phyloP scores from a whole-genome alignment of 2,888 invertebrate species.

The Volucella inflata region DNA sequence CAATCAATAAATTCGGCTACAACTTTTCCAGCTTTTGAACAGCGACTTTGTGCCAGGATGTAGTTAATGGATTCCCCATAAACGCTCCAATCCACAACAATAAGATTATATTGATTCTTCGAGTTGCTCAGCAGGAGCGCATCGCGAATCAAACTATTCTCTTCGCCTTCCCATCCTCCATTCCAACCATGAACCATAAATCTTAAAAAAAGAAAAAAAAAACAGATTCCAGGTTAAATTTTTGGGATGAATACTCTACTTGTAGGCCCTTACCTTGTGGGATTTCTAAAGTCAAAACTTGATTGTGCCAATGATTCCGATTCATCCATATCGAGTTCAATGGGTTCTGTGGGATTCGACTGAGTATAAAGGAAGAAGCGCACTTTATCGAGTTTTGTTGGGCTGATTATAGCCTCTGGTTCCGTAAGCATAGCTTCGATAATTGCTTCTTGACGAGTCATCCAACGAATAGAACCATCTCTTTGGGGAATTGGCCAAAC shows the following conservation, averaged over 20 bases:
- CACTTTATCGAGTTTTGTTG: conserved; percentile 27
- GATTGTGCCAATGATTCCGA: conserved; percentile 22
- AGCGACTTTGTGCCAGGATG: conserved; percentile 83
- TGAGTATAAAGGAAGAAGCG: conserved; percentile 56
- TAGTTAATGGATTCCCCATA: conserved; percentile 84
- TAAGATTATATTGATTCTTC: conserved; percentile 85
- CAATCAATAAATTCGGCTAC: conserved; percentile 76
- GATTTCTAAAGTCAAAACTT: conserved; percentile 26
- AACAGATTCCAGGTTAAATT: not conserved
- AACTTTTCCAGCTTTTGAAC: conserved; percentile 68
- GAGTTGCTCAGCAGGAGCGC: conserved; percentile 85
- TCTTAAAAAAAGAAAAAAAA: conserved; percentile 30
- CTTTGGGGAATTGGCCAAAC: conserved; percentile 62
- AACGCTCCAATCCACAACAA: conserved; percentile 86
- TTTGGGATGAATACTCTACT: not conserved
- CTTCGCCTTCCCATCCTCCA: conserved; percentile 83
- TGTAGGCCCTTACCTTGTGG: conserved; percentile 23
- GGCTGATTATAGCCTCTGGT: not conserved
- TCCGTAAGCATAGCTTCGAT: conserved; percentile 18
- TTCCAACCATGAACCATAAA: conserved; percentile 85
- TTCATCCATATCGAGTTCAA: conserved; percentile 36
- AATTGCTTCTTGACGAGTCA: conserved; percentile 42
- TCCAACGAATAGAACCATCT: conserved; percentile 49
- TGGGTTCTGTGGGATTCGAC: conserved; percentile 17
- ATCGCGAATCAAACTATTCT: conserved; percentile 78